Percentiles rank a stretch among this genome's conserved stretches.
phyloP scores from a whole-genome alignment of 2,797 vertebrate species.

The Potorous gilbertii region DNA sequence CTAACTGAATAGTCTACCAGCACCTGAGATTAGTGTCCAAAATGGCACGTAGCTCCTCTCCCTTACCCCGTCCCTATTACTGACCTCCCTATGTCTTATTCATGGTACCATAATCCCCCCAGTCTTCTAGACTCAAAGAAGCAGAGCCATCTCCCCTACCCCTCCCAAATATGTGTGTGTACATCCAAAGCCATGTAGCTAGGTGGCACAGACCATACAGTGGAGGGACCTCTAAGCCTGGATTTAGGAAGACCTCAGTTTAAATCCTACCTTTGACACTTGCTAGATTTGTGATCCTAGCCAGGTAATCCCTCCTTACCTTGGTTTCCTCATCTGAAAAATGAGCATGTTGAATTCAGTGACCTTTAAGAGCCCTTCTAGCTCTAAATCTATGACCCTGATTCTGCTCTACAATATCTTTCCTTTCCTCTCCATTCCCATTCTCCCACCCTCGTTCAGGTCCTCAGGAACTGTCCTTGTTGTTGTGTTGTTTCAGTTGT shows the following conservation, averaged over 20 bases:
- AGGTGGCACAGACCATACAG: not conserved
- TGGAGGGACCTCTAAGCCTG: not conserved
- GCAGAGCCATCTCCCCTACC: not conserved
- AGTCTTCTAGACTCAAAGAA: not conserved
- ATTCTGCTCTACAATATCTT: not conserved
- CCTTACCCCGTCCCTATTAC: not conserved
- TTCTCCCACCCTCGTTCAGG: accelerated
- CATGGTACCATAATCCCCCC: not conserved
- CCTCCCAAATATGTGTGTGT: not conserved
- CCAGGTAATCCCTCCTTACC: not conserved
- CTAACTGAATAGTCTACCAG: not conserved
- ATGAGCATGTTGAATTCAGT: not conserved
- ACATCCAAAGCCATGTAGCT: not conserved
- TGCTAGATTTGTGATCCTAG: not conserved
- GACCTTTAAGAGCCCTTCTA: not conserved
- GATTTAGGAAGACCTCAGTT: not conserved
- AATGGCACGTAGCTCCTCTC: not conserved
- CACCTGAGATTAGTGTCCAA: not conserved
- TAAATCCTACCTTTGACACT: not conserved
- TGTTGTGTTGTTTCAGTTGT: not conserved
- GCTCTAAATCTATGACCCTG: slow-evolving; percentile 31
- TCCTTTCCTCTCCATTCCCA: too few species aligned
- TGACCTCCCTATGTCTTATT: not conserved
- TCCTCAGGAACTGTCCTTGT: not conserved
- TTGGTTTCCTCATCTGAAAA: not conserved